These are phyloP conservation scores for Acanthosepion lycidas DNA, from an alignment of 2,888 invertebrate species.

Conservation along the genomic window DNA sequence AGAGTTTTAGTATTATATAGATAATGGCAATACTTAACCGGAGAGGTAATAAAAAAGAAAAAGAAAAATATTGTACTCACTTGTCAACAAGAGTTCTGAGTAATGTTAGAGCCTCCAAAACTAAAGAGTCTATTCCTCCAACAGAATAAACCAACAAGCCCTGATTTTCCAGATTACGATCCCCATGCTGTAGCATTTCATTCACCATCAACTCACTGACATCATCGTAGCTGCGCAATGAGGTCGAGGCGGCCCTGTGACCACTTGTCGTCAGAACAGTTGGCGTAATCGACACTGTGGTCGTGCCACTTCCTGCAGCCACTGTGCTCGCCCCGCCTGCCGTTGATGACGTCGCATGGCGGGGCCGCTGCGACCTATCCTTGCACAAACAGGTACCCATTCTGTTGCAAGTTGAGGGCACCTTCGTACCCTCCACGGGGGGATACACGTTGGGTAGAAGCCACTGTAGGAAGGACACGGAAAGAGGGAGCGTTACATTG, in stretches of 20 bases:
- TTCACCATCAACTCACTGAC: slow-evolving; percentile 43
- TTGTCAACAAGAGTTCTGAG: slow-evolving; percentile 89
- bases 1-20: no score
- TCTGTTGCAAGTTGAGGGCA: slow-evolving; percentile 42
- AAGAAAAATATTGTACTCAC: slow-evolving; percentile 76
- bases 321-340: background rate
- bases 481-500: slow-evolving; percentile 24
- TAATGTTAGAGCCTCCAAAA: slow-evolving; percentile 85
- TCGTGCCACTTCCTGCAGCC: background rate
- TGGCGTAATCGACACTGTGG: background rate
- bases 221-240: slow-evolving; percentile 24
- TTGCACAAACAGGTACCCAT: slow-evolving; percentile 89
- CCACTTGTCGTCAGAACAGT: background rate
- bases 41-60: background rate
- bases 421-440: background rate
- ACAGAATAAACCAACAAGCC: slow-evolving; percentile 41
- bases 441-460: slow-evolving; percentile 15
- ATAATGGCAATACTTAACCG: background rate
- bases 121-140: slow-evolving; percentile 79
- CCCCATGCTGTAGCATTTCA: slow-evolving; percentile 36
- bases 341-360: background rate
- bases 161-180: slow-evolving; percentile 36
- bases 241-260: background rate
- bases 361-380: slow-evolving; percentile 74
- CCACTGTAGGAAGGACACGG: background rate